Evolutionary conservation across 1,140 invertebrate species (phyloP).

Genomic region (Papilio polytes): DNA sequence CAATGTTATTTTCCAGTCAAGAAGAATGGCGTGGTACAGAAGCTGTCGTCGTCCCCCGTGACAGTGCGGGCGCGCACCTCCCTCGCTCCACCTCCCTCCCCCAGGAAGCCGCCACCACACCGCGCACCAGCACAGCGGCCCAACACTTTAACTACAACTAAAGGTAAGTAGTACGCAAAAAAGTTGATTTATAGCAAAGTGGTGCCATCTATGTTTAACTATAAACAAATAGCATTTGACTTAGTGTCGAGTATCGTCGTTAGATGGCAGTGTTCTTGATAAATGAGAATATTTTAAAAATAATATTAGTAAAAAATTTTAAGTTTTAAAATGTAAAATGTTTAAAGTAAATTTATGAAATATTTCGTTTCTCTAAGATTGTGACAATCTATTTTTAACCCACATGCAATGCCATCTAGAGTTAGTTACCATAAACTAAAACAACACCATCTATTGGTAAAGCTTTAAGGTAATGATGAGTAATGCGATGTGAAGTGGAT

Average conservation of each 20-base stretch:
- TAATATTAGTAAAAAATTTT: neutral
- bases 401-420: no score
- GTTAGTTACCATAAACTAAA: no score
- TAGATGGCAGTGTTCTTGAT: conserved; percentile 14
- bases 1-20: conserved; percentile 65
- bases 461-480: neutral
- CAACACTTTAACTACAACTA: conserved; percentile 70
- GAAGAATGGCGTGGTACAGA: conserved; percentile 79
- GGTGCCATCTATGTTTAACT: conserved; percentile 28
- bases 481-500: neutral
- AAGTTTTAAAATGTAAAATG: neutral
- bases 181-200: neutral
- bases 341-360: no score
- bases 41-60: conserved; percentile 75
- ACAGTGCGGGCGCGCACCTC: conserved; percentile 67
- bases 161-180: conserved; percentile 64
- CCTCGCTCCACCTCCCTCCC: conserved; percentile 69
- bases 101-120: conserved; percentile 65
- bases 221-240: neutral
- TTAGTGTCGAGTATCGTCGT: neutral
- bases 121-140: conserved; percentile 68
- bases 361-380: no score
- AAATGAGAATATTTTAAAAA: neutral
- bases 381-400: neutral
- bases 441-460: no score